Conservation (phyloP, 2,797 vertebrate species). For the Clamator glandarius region DNA sequence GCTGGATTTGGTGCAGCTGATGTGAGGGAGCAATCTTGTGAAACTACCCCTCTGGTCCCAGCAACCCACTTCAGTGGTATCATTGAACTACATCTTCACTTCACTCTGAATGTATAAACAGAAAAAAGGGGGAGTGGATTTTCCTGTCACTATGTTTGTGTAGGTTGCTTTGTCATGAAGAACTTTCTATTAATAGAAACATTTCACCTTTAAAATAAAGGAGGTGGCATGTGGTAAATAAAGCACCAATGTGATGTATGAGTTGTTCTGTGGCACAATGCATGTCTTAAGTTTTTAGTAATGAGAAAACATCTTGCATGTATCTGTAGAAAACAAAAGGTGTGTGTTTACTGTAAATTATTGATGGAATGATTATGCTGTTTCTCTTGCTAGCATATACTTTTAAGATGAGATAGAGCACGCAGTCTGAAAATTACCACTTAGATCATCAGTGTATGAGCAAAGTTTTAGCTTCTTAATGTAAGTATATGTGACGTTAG, state of each 20-base stretch:
- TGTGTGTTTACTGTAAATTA: not conserved
- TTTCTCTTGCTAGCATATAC: not conserved
- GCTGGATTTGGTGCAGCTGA: not conserved
- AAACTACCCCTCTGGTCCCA: not conserved
- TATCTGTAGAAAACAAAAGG: not conserved
- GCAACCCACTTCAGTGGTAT: accelerated
- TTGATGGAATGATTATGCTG: not conserved
- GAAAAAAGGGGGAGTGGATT: not conserved
- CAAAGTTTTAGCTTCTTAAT: not conserved
- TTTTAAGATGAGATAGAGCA: not conserved
- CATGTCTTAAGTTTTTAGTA: not conserved
- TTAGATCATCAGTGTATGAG: not conserved
- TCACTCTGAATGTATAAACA: not conserved
- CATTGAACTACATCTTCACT: not conserved
- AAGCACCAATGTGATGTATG: not conserved
- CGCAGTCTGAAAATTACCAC: not conserved
- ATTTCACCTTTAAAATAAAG: not conserved
- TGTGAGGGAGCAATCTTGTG: not conserved
- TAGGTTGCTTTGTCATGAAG: not conserved
- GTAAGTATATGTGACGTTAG: not conserved
- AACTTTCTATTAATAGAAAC: not conserved
- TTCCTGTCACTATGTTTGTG: not conserved
- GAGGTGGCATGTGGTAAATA: not conserved
- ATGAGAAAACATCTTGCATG: not conserved
- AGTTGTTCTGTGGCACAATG: not conserved